Conservation (phyloP, 2,888 invertebrate species). For the Osedax frankpressi region DNA sequence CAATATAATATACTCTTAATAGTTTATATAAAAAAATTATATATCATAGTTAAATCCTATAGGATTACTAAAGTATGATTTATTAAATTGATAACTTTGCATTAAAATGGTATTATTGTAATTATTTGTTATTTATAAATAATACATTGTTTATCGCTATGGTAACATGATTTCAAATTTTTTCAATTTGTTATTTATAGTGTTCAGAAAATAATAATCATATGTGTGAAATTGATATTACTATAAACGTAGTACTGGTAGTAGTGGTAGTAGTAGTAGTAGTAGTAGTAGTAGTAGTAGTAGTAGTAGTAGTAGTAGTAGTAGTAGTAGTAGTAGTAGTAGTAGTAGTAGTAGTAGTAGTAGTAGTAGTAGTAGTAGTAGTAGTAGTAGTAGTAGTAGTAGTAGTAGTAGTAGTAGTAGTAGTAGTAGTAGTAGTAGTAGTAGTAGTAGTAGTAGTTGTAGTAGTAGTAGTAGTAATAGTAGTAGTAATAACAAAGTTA, state of each 20-base stretch:
- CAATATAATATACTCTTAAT: too few species aligned
- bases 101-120: too few species aligned
- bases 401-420: not conserved
- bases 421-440: not conserved
- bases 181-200: too few species aligned
- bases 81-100: too few species aligned
- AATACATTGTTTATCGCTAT: too few species aligned
- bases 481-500: constrained; percentile 12
- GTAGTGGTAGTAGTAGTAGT: constrained; percentile 18
- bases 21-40: too few species aligned
- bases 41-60: too few species aligned
- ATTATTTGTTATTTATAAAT: too few species aligned
- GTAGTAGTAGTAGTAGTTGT: constrained; percentile 23
- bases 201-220: too few species aligned
- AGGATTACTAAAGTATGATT: too few species aligned
- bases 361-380: constrained; percentile 19
- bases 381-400: not conserved
- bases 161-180: too few species aligned
- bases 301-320: constrained; percentile 25
- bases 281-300: constrained; percentile 25
- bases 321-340: constrained; percentile 24
- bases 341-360: constrained; percentile 22
- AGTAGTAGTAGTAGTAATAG: constrained; percentile 25
- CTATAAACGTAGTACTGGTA: not conserved
- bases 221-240: not conserved